phyloP scores from a whole-genome alignment of 2,113 vertebrate genomes.

The Helogale parvula region DNA sequence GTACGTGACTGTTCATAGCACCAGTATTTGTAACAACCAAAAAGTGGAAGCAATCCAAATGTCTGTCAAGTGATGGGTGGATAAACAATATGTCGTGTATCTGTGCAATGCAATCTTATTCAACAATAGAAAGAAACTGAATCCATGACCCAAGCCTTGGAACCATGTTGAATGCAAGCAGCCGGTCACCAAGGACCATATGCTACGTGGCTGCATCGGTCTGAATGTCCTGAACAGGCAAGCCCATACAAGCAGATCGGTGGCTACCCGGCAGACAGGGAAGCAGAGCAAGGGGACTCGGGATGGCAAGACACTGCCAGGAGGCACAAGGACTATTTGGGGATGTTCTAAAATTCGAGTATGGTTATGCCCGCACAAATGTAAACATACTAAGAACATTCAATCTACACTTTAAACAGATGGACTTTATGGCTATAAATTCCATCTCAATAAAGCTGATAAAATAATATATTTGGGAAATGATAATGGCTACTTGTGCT shows the following conservation, averaged over 20 bases:
- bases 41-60: background rate
- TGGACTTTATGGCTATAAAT: background rate
- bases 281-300: background rate
- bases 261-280: too few relatives aligned
- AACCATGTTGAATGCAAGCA: background rate
- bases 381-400: background rate
- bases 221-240: background rate
- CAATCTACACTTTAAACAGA: background rate
- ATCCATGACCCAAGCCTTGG: background rate
- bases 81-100: background rate
- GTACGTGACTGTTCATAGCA: accelerated
- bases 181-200: background rate
- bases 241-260: background rate
- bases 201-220: background rate
- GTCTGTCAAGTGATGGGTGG: background rate
- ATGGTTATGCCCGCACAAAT: background rate
- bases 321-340: background rate
- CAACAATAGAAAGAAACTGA: background rate
- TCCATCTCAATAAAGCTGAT: background rate
- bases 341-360: background rate
- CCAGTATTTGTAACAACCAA: background rate
- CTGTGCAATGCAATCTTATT: background rate
- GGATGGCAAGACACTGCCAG: accelerated
- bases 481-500: background rate
- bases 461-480: background rate